These are phyloP conservation scores for Drosophila quinaria DNA, from an alignment of 2,888 invertebrate genomes.

Conservation along the genomic window DNA sequence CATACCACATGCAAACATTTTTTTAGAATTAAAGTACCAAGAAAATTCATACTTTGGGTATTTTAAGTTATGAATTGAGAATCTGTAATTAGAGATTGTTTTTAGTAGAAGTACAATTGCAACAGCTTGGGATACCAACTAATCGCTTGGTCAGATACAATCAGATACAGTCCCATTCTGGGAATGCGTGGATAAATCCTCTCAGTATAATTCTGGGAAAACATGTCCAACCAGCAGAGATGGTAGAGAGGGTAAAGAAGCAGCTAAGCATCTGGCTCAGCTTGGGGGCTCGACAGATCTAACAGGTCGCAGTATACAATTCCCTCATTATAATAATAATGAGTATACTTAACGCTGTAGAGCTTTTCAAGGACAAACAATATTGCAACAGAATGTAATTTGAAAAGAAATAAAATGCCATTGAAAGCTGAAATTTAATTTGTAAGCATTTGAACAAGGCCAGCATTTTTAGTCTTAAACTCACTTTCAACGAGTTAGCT, in stretches of 20 bases:
- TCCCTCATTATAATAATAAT: slow-evolving; percentile 26
- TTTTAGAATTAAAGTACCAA: background rate
- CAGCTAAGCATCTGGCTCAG: background rate
- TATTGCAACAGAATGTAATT: slow-evolving; percentile 24
- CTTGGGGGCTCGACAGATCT: slow-evolving; percentile 7
- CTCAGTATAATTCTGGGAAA: slow-evolving; percentile 3
- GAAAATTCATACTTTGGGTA: background rate
- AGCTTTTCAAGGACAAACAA: slow-evolving; percentile 24
- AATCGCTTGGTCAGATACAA: background rate
- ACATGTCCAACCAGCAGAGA: background rate
- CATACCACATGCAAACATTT: background rate
- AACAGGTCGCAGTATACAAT: slow-evolving; percentile 24
- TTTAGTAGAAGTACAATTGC: background rate
- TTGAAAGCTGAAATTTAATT: slow-evolving; percentile 19
- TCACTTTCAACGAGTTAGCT: background rate
- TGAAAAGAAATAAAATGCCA: slow-evolving; percentile 24
- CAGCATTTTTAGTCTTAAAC: slow-evolving; percentile 12
- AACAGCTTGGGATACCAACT: background rate
- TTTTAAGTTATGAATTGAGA: background rate
- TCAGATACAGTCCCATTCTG: background rate
- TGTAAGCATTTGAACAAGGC: slow-evolving; percentile 17
- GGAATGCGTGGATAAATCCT: background rate
- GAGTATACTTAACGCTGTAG: slow-evolving; percentile 23
- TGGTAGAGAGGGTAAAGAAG: background rate
- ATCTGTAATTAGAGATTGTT: background rate